Percentiles rank a stretch among this genome's conserved stretches.
Conservation (phyloP, 2,888 invertebrate genomes). For the Pyrgus malvae region DNA sequence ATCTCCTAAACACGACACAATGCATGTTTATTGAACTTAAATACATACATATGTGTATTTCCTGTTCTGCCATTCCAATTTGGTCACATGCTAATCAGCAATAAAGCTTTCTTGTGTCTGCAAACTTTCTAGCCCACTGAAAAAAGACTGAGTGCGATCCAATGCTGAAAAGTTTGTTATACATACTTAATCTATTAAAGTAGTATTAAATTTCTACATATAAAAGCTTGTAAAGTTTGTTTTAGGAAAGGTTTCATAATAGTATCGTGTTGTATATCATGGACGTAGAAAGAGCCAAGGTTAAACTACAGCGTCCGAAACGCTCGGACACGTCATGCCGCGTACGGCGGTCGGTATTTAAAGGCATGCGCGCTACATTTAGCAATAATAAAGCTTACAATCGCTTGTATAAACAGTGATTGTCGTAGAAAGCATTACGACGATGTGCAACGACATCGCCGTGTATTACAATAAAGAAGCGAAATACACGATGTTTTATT, state of each 20-base stretch:
- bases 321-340: conserved; percentile 37
- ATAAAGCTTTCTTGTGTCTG: too few species aligned
- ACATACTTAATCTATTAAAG: too few species aligned
- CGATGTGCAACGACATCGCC: not conserved
- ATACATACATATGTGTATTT: too few species aligned
- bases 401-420: conserved; percentile 3
- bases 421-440: not conserved
- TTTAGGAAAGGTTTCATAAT: conserved; percentile 31
- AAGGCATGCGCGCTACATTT: not conserved
- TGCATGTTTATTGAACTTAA: too few species aligned
- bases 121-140: too few species aligned
- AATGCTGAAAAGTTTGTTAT: too few species aligned
- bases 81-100: too few species aligned
- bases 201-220: not conserved
- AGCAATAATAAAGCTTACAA: conserved; percentile 6
- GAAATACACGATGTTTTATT: conserved; percentile 54
- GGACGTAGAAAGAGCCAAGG: conserved; percentile 47
- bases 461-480: conserved; percentile 4
- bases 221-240: conserved; percentile 11
- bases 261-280: conserved; percentile 24
- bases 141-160: too few species aligned
- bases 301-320: conserved; percentile 35
- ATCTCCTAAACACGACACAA: too few species aligned
- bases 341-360: conserved; percentile 10
- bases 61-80: too few species aligned